phyloP scores from a whole-genome alignment of 2,888 invertebrate species.

The Sylvicola cinctus region DNA sequence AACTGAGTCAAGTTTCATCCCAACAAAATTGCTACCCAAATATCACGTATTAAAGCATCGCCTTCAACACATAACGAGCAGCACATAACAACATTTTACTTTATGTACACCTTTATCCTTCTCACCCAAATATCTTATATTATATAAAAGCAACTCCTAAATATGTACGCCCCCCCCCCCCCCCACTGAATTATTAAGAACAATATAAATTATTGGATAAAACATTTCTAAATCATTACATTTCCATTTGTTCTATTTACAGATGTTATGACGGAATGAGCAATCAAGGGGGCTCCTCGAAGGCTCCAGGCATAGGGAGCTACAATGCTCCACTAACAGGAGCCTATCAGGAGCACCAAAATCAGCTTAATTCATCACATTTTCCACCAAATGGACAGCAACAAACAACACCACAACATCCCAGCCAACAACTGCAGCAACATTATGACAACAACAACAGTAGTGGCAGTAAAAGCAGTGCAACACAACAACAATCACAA shows the following conservation, averaged over 20 bases:
- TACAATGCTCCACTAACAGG: constrained; percentile 23
- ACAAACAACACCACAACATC: constrained; percentile 20
- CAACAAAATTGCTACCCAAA: no score
- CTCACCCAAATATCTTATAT: no score
- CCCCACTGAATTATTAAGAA: no score
- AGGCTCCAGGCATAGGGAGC: constrained; percentile 29
- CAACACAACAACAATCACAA: not conserved
- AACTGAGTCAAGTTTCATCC: no score
- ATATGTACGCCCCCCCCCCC: no score
- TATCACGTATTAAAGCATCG: no score
- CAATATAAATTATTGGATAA: not conserved
- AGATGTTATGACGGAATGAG: constrained; percentile 28
- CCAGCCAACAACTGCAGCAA: not conserved
- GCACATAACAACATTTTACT: not conserved
- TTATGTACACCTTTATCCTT: not conserved
- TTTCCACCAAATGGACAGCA: constrained; percentile 1
- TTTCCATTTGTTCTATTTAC: constrained; percentile 10
- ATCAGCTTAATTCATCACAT: constrained; percentile 1
- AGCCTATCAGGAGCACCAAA: constrained; percentile 5
- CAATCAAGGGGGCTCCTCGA: constrained; percentile 27
- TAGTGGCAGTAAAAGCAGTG: not conserved
- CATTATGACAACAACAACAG: not conserved
- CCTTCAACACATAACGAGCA: no score
- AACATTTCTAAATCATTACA: not conserved
- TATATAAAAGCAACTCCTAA: no score